These are phyloP conservation scores for Dicranocentrus wangi DNA, from an alignment of 2,888 invertebrate genomes.

Conservation along the genomic window DNA sequence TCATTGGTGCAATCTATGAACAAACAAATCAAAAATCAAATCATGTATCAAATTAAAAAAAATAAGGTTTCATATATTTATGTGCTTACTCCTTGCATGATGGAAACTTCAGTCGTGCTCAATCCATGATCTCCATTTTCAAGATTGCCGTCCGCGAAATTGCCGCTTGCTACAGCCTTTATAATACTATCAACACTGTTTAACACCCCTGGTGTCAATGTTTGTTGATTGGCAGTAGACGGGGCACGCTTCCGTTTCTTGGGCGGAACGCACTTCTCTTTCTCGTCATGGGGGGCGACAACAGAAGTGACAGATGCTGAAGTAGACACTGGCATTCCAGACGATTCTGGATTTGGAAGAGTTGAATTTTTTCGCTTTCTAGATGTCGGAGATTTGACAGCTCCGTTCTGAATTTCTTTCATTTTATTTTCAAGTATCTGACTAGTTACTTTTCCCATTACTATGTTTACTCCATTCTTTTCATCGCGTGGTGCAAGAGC, in stretches of 20 bases:
- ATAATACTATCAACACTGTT: slow-evolving; percentile 52
- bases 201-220: neutral
- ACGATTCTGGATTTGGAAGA: neutral
- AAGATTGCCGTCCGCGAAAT: neutral
- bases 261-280: slow-evolving; percentile 57
- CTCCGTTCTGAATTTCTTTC: slow-evolving; percentile 37
- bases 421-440: slow-evolving; percentile 19
- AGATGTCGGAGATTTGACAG: slow-evolving; percentile 15
- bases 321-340: neutral
- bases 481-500: slow-evolving; percentile 18
- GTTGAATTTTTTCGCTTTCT: slow-evolving; percentile 44
- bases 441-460: slow-evolving; percentile 34
- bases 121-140: slow-evolving; percentile 25
- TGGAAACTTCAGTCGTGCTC: slow-evolving; percentile 9
- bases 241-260: slow-evolving; percentile 52
- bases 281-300: slow-evolving; percentile 4
- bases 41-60: neutral
- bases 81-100: slow-evolving; percentile 56
- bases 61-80: neutral
- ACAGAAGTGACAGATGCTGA: neutral
- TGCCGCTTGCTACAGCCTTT: slow-evolving; percentile 47
- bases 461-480: slow-evolving; percentile 42
- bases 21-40: neutral
- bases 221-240: slow-evolving; percentile 11
- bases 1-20: slow-evolving; percentile 24